phyloP scores from a whole-genome alignment of 2,797 vertebrate genomes.

The Clamator glandarius region DNA sequence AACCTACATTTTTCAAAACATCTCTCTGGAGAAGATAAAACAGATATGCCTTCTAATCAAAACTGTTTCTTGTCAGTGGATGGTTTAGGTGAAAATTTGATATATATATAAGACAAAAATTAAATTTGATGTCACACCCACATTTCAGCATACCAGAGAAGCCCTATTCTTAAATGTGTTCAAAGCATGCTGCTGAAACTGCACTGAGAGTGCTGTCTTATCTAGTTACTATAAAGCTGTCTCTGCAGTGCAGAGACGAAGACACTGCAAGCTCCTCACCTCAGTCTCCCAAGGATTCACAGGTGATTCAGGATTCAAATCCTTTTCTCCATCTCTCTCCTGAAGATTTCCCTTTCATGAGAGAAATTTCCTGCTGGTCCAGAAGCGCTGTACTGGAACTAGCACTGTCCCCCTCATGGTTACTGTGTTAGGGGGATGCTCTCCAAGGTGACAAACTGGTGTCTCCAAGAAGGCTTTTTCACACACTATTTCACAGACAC shows the following conservation, averaged over 20 bases:
- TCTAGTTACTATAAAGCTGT: background rate
- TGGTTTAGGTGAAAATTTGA: background rate
- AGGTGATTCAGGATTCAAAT: slow-evolving; percentile 21
- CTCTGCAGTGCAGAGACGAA: background rate
- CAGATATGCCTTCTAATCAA: background rate
- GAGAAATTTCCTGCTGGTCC: background rate
- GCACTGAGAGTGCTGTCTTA: fast-evolving
- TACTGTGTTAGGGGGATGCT: background rate
- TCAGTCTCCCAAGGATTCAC: background rate
- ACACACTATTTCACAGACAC: background rate
- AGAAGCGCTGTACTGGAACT: slow-evolving; percentile 1
- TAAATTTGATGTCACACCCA: background rate
- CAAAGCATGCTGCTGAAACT: fast-evolving
- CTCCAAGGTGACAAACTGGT: background rate
- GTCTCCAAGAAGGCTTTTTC: background rate
- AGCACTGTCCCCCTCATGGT: background rate
- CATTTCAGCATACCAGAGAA: background rate
- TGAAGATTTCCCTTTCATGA: background rate
- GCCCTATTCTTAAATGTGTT: background rate
- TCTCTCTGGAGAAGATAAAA: background rate
- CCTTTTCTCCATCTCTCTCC: background rate
- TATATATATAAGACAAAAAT: background rate
- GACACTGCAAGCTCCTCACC: background rate
- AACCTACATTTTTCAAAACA: background rate
- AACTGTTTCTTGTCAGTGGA: background rate